Evolutionary conservation across 2,797 vertebrate genomes (phyloP).

Genomic region (Salmo trutta): DNA sequence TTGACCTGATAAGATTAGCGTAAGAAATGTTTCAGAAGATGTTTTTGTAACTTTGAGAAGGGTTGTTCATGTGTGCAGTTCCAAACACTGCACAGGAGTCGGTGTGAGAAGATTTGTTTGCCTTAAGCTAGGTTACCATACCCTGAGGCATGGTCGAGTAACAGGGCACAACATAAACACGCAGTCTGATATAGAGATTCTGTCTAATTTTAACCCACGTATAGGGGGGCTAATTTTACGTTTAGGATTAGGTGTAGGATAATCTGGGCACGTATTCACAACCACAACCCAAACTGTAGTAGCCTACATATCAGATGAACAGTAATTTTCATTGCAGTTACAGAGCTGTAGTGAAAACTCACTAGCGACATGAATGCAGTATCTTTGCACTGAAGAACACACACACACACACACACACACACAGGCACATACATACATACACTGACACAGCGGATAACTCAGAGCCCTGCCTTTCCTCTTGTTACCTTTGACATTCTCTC

Average conservation of each 20-base stretch:
- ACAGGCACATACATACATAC: background rate
- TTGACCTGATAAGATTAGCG: background rate
- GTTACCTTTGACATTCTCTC: conserved; percentile 29
- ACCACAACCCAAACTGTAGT: no score
- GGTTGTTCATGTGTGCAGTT: background rate
- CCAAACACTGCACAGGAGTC: conserved; percentile 1
- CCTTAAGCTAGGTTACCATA: background rate
- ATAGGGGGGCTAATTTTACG: no score
- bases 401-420: background rate
- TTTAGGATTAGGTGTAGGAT: no score
- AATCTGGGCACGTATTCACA: no score
- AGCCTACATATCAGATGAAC: no score
- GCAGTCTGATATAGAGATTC: no score
- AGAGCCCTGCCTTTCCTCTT: conserved; percentile 1
- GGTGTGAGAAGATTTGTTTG: background rate
- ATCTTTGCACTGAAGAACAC: background rate
- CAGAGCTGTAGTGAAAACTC: background rate
- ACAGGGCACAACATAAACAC: no score
- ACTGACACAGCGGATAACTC: background rate
- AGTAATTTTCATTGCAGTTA: background rate
- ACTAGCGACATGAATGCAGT: background rate
- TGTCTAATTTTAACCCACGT: no score
- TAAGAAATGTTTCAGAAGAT: no score
- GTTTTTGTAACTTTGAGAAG: background rate
- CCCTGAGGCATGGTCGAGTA: no score